Evolutionary conservation across 1,140 invertebrate genomes (phyloP).

Genomic region (Trichoplusia ni): DNA sequence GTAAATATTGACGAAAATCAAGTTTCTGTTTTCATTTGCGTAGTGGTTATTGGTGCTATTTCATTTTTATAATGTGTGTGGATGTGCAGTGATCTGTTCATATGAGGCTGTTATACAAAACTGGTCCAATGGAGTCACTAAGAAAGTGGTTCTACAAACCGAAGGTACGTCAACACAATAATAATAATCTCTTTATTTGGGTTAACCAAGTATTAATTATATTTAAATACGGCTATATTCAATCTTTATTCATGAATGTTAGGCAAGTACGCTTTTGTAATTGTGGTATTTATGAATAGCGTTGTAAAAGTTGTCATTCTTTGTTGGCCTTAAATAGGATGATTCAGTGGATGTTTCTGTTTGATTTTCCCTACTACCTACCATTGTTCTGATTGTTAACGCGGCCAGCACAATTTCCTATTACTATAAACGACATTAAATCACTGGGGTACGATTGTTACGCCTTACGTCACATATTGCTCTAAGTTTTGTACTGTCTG

Average conservation of each 20-base stretch:
- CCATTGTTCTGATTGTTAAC: constrained; percentile 44
- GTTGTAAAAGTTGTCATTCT: constrained; percentile 32
- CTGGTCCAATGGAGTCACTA: constrained; percentile 90
- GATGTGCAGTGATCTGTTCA: constrained; percentile 73
- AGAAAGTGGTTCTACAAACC: constrained; percentile 96
- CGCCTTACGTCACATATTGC: constrained; percentile 14
- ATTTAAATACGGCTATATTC: not conserved
- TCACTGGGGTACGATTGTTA: constrained; percentile 21
- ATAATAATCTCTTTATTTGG: constrained; percentile 51
- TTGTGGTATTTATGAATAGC: constrained; percentile 6
- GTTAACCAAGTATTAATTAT: constrained; percentile 33
- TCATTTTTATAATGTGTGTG: constrained; percentile 75
- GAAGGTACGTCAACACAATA: constrained; percentile 85
- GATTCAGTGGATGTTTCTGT: constrained; percentile 42
- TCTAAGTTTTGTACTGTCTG: constrained; percentile 15
- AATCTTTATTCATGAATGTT: not conserved
- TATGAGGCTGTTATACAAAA: constrained; percentile 81
- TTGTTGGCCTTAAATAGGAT: constrained; percentile 41
- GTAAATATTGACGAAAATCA: constrained; percentile 75
- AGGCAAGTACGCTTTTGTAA: not conserved
- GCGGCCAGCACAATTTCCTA: constrained; percentile 35
- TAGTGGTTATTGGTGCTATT: constrained; percentile 71
- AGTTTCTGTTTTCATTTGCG: constrained; percentile 52
- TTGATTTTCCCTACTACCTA: constrained; percentile 41
- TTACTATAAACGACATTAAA: constrained; percentile 16